A percentile compares a stretch with the other conserved stretches of the same genome.
Evolutionary conservation across 37 sponge, comb jelly and placozoan species (phyloP).

Genomic region (Oopsacas minuta): DNA sequence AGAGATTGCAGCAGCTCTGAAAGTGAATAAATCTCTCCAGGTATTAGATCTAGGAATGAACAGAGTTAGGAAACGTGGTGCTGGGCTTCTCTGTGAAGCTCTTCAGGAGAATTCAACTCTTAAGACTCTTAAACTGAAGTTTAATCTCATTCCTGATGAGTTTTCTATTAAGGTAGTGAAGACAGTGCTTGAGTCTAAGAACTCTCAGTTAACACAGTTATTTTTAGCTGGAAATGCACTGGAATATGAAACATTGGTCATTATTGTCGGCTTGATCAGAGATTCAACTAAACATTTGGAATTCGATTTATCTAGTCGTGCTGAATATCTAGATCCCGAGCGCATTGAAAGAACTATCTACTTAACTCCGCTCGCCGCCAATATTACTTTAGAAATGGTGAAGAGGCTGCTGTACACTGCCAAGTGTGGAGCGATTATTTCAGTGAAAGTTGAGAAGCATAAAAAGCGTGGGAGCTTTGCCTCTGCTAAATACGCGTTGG

Average conservation of each 20-base stretch:
- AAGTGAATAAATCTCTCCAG: constrained; percentile 25
- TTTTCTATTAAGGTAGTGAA: constrained; percentile 39
- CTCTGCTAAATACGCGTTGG: constrained; percentile 40
- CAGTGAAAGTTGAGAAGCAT: constrained; percentile 32
- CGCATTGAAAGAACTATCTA: constrained; percentile 40
- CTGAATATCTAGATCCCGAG: constrained; percentile 41
- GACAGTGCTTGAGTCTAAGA: constrained; percentile 19
- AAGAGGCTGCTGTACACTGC: constrained; percentile 42
- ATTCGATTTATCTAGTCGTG: constrained; percentile 36
- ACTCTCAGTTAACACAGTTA: background rate
- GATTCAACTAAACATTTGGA: constrained; percentile 20
- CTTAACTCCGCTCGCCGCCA: constrained; percentile 33
- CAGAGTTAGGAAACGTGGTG: constrained; percentile 42
- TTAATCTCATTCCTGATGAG: constrained; percentile 41
- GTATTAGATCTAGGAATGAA: constrained; percentile 42
- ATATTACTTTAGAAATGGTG: constrained; percentile 35
- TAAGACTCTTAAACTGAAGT: constrained; percentile 30
- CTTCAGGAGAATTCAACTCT: constrained; percentile 27
- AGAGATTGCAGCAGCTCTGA: constrained; percentile 31
- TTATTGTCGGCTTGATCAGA: constrained; percentile 27
- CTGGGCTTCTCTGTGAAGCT: constrained; percentile 32
- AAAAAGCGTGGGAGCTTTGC: constrained; percentile 31
- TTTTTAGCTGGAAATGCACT: constrained; percentile 19
- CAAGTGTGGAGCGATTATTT: constrained; percentile 44
- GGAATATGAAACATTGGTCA: constrained; percentile 39